Conservation (phyloP, 1,140 invertebrate species). For the Sycophila sp. region DNA sequence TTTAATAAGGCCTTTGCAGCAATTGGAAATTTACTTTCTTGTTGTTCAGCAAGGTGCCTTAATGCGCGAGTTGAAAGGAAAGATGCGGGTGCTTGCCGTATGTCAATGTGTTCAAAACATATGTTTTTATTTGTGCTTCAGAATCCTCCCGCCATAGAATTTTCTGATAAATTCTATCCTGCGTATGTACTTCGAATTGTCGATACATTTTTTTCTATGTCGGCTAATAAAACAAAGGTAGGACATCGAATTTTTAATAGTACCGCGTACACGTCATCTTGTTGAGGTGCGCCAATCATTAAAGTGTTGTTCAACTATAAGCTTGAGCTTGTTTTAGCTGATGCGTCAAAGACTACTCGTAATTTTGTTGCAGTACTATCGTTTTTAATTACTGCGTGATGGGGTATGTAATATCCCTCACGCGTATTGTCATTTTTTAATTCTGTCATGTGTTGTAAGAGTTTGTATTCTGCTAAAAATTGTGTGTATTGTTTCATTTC, state of each 20-base stretch:
- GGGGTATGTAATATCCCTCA: slow-evolving; percentile 3
- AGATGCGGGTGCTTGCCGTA: slow-evolving; percentile 9
- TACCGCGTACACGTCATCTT: not conserved
- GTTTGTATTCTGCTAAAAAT: not conserved
- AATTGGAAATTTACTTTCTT: not conserved
- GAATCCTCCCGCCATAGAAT: not conserved
- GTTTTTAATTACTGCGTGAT: slow-evolving; percentile 26
- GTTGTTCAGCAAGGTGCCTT: not conserved
- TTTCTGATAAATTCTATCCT: not conserved
- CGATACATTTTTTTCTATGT: slow-evolving; percentile 9
- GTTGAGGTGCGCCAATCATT: not conserved
- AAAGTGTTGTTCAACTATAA: not conserved
- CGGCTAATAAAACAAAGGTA: not conserved
- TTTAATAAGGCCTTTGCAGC: not conserved
- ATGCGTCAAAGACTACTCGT: slow-evolving; percentile 13
- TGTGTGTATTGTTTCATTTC: not conserved
- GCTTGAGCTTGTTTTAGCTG: not conserved
- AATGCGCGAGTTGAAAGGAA: not conserved
- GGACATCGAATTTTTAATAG: not conserved
- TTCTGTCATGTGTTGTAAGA: not conserved
- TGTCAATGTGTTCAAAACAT: slow-evolving; percentile 23
- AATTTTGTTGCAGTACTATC: slow-evolving; percentile 40
- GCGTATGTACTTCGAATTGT: not conserved
- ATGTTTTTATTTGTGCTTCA: not conserved
- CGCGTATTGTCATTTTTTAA: not conserved